Conservation (phyloP, 2,113 vertebrate species). For the Lampris megalopsis region DNA sequence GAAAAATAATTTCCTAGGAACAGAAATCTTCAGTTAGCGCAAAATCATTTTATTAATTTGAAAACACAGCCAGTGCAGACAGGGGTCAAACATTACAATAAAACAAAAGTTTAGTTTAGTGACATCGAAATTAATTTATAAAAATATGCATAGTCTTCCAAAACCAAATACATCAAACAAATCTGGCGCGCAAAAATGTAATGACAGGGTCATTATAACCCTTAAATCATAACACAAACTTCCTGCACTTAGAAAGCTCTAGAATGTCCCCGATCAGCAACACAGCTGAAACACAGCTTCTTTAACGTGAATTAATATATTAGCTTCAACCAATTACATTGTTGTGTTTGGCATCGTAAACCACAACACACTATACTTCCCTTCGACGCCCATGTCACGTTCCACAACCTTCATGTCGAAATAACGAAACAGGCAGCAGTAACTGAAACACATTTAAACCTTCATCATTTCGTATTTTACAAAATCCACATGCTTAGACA, state of each 20-base stretch:
- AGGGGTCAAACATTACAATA: not conserved
- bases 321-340: not conserved
- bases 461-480: slow-evolving; percentile 9
- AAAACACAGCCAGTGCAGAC: slow-evolving; percentile 28
- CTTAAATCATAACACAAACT: too few species aligned
- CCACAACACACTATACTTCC: slow-evolving; percentile 23
- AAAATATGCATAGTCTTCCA: not conserved
- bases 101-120: too few species aligned
- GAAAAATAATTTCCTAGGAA: not conserved
- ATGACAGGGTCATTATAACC: not conserved
- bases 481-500: slow-evolving; percentile 21
- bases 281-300: not conserved
- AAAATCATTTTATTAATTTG: slow-evolving; percentile 53
- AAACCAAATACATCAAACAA: not conserved
- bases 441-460: slow-evolving; percentile 16
- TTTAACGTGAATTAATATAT: not conserved
- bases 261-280: not conserved
- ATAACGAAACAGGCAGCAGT: slow-evolving; percentile 7
- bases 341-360: slow-evolving; percentile 1
- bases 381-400: slow-evolving; percentile 23
- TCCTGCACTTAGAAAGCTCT: not conserved
- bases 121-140: not conserved
- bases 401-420: slow-evolving; percentile 10
- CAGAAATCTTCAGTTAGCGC: not conserved
- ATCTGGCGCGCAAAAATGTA: not conserved